Conservation (phyloP, 2,797 vertebrate genomes). For the Danio choprae region DNA sequence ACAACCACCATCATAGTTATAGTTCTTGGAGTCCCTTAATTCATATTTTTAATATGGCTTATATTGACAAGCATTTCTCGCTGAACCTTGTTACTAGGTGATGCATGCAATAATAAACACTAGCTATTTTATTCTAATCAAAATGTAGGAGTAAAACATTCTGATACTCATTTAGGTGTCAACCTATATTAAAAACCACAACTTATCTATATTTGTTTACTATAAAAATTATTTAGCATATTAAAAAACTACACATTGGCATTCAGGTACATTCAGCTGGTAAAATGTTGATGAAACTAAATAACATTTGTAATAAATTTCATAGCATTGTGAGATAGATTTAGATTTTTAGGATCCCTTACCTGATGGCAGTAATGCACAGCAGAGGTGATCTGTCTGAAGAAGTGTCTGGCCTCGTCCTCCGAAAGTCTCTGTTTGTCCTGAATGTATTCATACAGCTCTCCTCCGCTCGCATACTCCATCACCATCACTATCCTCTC, state of each 20-base stretch:
- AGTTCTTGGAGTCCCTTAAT: neutral
- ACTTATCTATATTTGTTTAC: too few species aligned
- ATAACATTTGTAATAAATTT: neutral
- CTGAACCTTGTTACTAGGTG: neutral
- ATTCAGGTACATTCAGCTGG: neutral
- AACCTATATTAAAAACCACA: too few species aligned
- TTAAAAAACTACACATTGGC: too few species aligned
- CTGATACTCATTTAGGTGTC: too few species aligned
- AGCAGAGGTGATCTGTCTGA: slow-evolving; percentile 83
- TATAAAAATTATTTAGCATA: too few species aligned
- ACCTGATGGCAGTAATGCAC: slow-evolving; percentile 86
- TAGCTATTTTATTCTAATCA: neutral
- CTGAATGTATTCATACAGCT: slow-evolving; percentile 84
- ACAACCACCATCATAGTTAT: neutral
- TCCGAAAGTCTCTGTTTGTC: slow-evolving; percentile 77
- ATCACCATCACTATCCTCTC: slow-evolving; percentile 87
- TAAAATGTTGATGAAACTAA: neutral
- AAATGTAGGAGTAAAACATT: neutral
- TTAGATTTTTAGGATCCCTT: too few species aligned
- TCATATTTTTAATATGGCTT: neutral
- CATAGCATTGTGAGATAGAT: neutral
- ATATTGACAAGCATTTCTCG: neutral
- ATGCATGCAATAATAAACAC: neutral
- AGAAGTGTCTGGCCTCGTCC: slow-evolving; percentile 80
- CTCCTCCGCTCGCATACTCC: slow-evolving; percentile 83